These are phyloP conservation scores for Galago senegalensis DNA, from an alignment of 2,797 vertebrate species.

Conservation along the genomic window DNA sequence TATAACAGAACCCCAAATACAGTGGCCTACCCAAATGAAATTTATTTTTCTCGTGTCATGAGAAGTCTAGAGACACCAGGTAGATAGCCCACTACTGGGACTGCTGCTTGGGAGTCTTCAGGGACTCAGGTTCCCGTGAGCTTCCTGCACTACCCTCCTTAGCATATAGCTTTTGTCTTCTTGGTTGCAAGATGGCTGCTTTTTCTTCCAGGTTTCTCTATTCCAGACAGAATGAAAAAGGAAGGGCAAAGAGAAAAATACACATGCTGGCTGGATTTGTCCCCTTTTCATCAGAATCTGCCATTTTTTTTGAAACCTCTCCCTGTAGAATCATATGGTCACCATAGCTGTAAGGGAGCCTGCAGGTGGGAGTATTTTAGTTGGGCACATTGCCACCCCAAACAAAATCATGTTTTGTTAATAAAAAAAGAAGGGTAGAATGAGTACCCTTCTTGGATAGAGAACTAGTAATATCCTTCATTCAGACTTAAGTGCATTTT, in stretches of 20 bases:
- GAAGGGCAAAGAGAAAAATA: not conserved
- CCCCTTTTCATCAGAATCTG: not conserved
- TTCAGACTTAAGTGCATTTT: not conserved
- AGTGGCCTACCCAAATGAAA: not conserved
- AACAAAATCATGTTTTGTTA: constrained; percentile 41
- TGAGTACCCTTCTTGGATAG: not conserved
- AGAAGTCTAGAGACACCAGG: not conserved
- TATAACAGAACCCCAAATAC: not conserved
- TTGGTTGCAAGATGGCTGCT: not conserved
- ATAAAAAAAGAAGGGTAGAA: constrained; percentile 30
- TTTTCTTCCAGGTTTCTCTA: constrained; percentile 15
- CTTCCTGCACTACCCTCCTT: not conserved
- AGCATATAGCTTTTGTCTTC: not conserved
- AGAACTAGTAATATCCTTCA: not conserved
- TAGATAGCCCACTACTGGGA: not conserved
- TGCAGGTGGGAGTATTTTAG: not conserved
- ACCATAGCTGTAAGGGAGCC: not conserved
- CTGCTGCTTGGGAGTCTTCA: not conserved
- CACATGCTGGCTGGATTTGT: not conserved
- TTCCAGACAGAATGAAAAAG: constrained; percentile 13
- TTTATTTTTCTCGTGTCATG: constrained; percentile 20
- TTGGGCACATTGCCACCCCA: not conserved
- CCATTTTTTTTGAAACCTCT: constrained; percentile 24
- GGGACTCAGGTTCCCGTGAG: not conserved
- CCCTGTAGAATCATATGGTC: not conserved